A percentile compares a stretch with the other conserved stretches of the same genome.
Evolutionary conservation across 1,140 invertebrate species (phyloP).

Genomic region (Aphelenchoides fujianensis): DNA sequence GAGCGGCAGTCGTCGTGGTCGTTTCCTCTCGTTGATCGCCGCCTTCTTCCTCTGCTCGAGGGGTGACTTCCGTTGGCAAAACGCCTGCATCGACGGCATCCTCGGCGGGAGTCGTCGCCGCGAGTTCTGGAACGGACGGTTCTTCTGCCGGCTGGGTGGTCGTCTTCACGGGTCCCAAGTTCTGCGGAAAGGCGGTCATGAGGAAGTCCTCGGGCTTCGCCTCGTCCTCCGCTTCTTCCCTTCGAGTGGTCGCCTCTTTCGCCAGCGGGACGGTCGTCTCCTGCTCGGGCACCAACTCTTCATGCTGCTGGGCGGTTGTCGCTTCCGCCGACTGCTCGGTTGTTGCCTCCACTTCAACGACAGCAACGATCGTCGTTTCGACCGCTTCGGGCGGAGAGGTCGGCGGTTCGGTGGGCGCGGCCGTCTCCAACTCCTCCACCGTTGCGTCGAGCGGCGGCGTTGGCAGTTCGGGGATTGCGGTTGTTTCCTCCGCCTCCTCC

Average conservation of each 20-base stretch:
- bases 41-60: too few relatives aligned
- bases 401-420: too few relatives aligned
- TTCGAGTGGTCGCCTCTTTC: neutral
- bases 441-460: neutral
- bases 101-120: too few relatives aligned
- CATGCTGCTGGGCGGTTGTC: neutral
- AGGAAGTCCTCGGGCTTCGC: neutral
- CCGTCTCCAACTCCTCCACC: neutral
- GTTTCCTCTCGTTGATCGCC: too few relatives aligned
- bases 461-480: neutral
- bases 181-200: too few relatives aligned
- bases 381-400: neutral
- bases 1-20: too few relatives aligned
- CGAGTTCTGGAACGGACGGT: too few relatives aligned
- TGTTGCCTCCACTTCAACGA: neutral
- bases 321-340: neutral
- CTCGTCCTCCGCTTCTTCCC: neutral
- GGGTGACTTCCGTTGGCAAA: neutral
- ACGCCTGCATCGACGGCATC: too few relatives aligned
- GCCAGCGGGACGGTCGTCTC: neutral
- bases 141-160: neutral
- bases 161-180: too few relatives aligned
- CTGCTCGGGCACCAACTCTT: neutral
- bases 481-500: constrained; percentile 2
- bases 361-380: neutral